phyloP scores from a whole-genome alignment of 2,888 invertebrate genomes.

The Eupithecia subfuscata region DNA sequence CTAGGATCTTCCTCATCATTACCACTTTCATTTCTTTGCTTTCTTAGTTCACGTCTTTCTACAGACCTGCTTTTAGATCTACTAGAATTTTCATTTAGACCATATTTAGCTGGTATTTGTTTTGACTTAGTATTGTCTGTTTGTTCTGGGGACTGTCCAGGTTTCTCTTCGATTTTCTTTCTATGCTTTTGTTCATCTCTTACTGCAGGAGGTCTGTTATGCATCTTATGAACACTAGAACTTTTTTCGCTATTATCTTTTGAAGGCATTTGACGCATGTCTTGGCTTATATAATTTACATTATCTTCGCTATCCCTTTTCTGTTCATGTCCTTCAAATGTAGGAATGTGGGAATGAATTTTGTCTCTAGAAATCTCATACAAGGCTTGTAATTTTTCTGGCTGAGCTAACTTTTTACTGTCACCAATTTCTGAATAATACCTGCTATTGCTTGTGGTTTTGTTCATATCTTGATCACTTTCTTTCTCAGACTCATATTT shows the following conservation, averaged over 20 bases:
- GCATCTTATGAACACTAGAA: background rate
- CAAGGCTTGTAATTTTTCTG: constrained; percentile 13
- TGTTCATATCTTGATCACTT: background rate
- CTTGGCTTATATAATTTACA: background rate
- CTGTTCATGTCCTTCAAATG: background rate
- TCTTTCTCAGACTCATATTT: background rate
- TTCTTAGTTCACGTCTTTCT: background rate
- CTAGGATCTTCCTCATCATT: background rate
- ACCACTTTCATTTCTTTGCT: background rate
- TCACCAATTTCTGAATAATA: background rate
- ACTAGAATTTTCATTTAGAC: background rate
- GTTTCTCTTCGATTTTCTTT: background rate
- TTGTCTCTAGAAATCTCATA: background rate
- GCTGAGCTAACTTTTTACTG: background rate
- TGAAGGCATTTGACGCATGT: background rate
- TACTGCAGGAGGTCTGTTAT: background rate
- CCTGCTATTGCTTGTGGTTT: background rate
- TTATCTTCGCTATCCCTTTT: background rate
- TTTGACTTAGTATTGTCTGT: constrained; percentile 4
- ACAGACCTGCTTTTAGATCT: constrained; percentile 10
- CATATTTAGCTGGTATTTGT: background rate
- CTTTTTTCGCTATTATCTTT: background rate
- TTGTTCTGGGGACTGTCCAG: background rate
- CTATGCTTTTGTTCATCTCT: background rate
- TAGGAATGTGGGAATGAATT: too few species aligned